Evolutionary conservation across 2,797 vertebrate species (phyloP), one percentile per base, ranked within the genome.

Genomic region (Parauchenoglanis punctatus): DNA sequence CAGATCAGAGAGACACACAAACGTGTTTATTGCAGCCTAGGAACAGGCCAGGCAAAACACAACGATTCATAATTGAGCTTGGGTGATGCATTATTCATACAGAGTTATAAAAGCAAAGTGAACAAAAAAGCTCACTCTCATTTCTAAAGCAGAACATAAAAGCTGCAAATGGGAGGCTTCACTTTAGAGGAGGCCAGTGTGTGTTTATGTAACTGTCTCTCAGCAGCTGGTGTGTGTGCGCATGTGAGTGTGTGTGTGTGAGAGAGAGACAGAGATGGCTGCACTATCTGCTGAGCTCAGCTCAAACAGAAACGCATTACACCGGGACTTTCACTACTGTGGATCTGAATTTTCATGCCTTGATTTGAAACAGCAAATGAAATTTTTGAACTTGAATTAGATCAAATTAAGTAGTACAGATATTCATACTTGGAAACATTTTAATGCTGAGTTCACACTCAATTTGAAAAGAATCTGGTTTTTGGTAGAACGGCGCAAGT

Each of bases 111-210:
- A 86, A 77, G 61, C 85, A 84, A 67, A 70, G 72, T 11, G n/a
- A 35, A 52, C 6, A 4, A 52, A 7, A 52, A 83, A 68, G 28
- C 77, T 49, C 7, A 5, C 11, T 58, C 56, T 83, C 75, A 49
- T 86, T 80, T 87, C 81, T 86, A 87, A 86, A 88, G 80, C 40
- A 35, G 31, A 49, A 88, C 68, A 84, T 84, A 65, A 87, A 87
- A 85, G 84, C 88, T 81, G 85, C 35, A 78, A 87, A 85, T 31
- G 54, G 75, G 65, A 70, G 35, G 23, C 25, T 70, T 72, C 25
- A 18, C 44, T 89, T 89, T 72, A 90, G 70, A 76, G 54, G 23
- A 81, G 59, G 35, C 28, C 44, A 58, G 28, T 46, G 23, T 0
- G 52, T 49, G 63, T 70, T 88, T 89, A 89, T 12, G 25, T 87